Evolutionary conservation across 2,888 invertebrate species (phyloP).

Genomic region (Steromphala cineraria): DNA sequence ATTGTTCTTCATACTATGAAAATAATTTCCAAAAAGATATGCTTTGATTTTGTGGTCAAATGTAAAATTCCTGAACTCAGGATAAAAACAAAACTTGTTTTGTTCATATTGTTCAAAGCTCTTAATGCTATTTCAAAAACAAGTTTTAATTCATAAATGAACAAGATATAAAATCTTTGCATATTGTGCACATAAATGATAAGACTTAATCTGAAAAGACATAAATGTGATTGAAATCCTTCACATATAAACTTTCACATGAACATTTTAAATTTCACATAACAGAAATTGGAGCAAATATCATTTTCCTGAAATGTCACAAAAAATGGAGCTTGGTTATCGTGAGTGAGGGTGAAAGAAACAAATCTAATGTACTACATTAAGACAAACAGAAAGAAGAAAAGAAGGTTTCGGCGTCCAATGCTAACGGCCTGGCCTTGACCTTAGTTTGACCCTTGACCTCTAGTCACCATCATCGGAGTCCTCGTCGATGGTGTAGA

Average conservation of each 20-base stretch:
- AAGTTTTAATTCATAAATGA: too few species aligned
- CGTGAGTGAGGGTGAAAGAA: not conserved
- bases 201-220: too few species aligned
- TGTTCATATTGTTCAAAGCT: too few species aligned
- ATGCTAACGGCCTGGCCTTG: constrained; percentile 24
- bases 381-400: constrained; percentile 3
- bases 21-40: not conserved
- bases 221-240: too few species aligned
- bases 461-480: constrained; percentile 34
- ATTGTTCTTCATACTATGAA: not conserved
- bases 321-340: not conserved
- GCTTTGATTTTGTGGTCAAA: not conserved
- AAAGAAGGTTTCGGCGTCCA: constrained; percentile 22
- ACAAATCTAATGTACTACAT: not conserved
- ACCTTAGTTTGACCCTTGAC: not conserved
- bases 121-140: too few species aligned
- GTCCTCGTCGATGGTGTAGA: constrained; percentile 73
- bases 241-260: too few species aligned
- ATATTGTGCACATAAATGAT: too few species aligned
- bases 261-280: not conserved
- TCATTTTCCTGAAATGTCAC: not conserved
- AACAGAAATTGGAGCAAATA: not conserved
- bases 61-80: not conserved
- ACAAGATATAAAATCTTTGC: too few species aligned
- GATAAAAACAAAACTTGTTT: too few species aligned